phyloP scores from a whole-genome alignment of 1,140 invertebrate genomes.

The Drosophila rufa region DNA sequence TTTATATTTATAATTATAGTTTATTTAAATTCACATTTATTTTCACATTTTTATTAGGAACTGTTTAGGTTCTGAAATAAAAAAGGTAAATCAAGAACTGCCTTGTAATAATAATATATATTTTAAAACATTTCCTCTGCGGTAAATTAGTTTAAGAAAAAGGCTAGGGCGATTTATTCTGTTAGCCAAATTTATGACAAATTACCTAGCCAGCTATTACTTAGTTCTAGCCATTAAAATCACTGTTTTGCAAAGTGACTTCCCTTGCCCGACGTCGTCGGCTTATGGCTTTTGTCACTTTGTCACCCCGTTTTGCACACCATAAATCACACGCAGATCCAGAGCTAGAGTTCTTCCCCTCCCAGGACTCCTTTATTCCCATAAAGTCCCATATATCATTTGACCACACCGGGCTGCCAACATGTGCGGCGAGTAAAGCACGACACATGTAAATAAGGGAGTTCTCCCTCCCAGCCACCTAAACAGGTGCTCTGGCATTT shows the following conservation, averaged over 20 bases:
- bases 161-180: no score
- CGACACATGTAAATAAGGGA: constrained; percentile 51
- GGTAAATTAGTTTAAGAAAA: no score
- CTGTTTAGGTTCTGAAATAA: no score
- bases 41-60: no score
- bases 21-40: no score
- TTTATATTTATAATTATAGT: no score
- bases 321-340: constrained; percentile 64
- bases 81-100: no score
- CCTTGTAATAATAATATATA: no score
- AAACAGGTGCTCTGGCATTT: neutral
- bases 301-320: constrained; percentile 66
- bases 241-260: constrained; percentile 34
- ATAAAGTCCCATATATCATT: neutral
- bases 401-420: neutral
- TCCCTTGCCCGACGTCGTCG: constrained; percentile 14
- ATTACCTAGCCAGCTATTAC: neutral
- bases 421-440: constrained; percentile 46
- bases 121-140: no score
- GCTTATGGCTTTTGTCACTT: constrained; percentile 58
- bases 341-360: neutral
- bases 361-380: neutral
- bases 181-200: constrained; percentile 28
- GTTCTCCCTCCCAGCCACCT: constrained; percentile 16
- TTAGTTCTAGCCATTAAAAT: constrained; percentile 16